These are phyloP conservation scores for Drosophila ogumai DNA, from an alignment of 1,140 invertebrate genomes.

Conservation along the genomic window DNA sequence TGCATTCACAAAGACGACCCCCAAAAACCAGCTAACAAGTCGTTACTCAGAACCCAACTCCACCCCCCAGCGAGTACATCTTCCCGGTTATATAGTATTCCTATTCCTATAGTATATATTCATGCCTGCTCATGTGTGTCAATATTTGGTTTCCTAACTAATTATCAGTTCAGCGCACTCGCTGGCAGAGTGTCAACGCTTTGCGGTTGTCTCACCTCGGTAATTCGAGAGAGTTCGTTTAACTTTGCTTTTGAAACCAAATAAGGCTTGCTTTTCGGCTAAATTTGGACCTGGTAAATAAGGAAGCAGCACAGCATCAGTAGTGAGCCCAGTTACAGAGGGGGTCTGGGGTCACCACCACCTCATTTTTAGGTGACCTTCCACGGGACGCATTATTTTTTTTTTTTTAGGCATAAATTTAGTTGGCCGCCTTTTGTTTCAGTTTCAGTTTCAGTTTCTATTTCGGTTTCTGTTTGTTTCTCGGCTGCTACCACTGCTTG, in stretches of 20 bases:
- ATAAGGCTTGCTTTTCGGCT: constrained; percentile 31
- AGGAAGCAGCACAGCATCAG: constrained; percentile 27
- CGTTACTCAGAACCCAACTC: constrained; percentile 22
- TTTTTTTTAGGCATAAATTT: constrained; percentile 40
- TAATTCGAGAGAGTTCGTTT: constrained; percentile 70
- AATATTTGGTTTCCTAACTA: constrained; percentile 82
- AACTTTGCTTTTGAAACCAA: constrained; percentile 67
- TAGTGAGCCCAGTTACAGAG: constrained; percentile 13
- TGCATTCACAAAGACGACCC: constrained; percentile 58
- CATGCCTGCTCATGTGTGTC: constrained; percentile 67
- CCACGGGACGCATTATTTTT: constrained; percentile 28
- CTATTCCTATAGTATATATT: constrained; percentile 30
- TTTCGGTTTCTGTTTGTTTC: constrained; percentile 41
- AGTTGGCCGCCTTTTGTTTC: constrained; percentile 42
- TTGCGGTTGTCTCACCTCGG: constrained; percentile 37
- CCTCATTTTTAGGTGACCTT: constrained; percentile 54
- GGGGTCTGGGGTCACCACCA: constrained; percentile 11
- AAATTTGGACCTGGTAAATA: constrained; percentile 37
- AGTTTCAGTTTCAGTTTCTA: constrained; percentile 41
- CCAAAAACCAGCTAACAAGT: constrained; percentile 32
- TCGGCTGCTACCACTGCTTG: constrained; percentile 34
- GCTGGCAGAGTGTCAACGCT: constrained; percentile 55
- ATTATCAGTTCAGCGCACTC: constrained; percentile 80
- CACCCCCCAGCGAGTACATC: neutral
- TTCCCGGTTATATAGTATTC: constrained; percentile 13